Percentiles rank a stretch among this genome's conserved stretches.
Evolutionary conservation across 2,888 invertebrate species (phyloP).

Genomic region (Luffia ferchaultella): DNA sequence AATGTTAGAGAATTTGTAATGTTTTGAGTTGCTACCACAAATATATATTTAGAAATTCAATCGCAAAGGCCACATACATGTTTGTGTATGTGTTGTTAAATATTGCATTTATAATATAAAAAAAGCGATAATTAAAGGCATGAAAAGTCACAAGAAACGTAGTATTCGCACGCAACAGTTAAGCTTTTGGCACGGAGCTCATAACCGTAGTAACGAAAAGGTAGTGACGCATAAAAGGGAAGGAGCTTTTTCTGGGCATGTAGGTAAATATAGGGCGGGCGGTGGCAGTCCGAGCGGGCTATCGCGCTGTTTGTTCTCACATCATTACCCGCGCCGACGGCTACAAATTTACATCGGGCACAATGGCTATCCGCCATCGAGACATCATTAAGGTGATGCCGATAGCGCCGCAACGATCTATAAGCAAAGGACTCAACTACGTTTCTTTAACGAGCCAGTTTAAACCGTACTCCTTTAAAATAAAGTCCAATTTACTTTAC

Average conservation of each 20-base stretch:
- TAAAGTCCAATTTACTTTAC: neutral
- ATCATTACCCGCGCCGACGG: conserved; percentile 68
- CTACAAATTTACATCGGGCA: conserved; percentile 67
- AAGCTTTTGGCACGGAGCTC: neutral
- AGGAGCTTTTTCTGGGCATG: conserved; percentile 1
- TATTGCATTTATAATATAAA: too few relatives aligned
- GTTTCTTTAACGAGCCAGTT: neutral
- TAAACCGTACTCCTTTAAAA: neutral
- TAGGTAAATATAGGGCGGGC: conserved; percentile 24
- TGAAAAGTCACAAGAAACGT: too few relatives aligned
- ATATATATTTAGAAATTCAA: too few relatives aligned
- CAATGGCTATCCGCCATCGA: conserved; percentile 67
- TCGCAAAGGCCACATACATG: too few relatives aligned
- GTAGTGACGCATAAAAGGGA: conserved; percentile 4
- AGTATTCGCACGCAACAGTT: neutral
- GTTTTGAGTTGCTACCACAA: too few relatives aligned
- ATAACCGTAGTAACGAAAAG: neutral
- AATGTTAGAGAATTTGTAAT: too few relatives aligned
- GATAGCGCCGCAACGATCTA: conserved; percentile 44
- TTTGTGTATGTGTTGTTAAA: too few relatives aligned
- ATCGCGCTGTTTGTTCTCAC: conserved; percentile 67
- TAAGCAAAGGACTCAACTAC: neutral
- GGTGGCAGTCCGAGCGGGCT: conserved; percentile 58
- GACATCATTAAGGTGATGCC: conserved; percentile 68
- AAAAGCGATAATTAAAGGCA: too few relatives aligned